These are phyloP conservation scores for Diarsia brunnea DNA, from an alignment of 2,888 invertebrate genomes.

Conservation along the genomic window DNA sequence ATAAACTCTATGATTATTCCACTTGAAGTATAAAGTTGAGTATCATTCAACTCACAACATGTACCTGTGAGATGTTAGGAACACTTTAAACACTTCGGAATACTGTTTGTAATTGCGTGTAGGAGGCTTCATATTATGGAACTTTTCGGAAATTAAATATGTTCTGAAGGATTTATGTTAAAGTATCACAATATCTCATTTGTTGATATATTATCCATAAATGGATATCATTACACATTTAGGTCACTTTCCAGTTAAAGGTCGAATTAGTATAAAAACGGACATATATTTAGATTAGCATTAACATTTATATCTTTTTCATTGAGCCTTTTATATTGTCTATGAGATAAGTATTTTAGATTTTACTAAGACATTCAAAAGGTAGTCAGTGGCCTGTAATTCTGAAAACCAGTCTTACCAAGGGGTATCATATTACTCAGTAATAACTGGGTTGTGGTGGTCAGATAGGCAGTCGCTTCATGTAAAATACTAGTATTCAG, in stretches of 20 bases:
- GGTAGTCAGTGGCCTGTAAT: too few relatives aligned
- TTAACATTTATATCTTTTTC: slow-evolving; percentile 13
- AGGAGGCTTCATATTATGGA: neutral
- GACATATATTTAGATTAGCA: slow-evolving; percentile 1
- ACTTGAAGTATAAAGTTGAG: slow-evolving; percentile 23
- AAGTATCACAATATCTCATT: slow-evolving; percentile 6
- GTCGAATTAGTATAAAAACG: slow-evolving; percentile 9
- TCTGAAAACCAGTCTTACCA: too few relatives aligned
- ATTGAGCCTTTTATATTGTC: slow-evolving; percentile 1
- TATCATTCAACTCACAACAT: slow-evolving; percentile 17
- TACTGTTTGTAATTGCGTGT: slow-evolving; percentile 19
- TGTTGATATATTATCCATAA: slow-evolving; percentile 26
- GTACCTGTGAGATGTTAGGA: neutral
- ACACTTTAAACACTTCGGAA: slow-evolving; percentile 4
- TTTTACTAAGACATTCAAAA: neutral
- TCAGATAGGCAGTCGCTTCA: too few relatives aligned
- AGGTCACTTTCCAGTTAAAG: slow-evolving; percentile 39
- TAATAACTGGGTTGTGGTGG: too few relatives aligned
- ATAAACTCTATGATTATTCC: slow-evolving; percentile 25
- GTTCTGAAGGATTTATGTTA: slow-evolving; percentile 12
- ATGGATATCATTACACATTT: slow-evolving; percentile 37
- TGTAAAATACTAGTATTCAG: too few relatives aligned
- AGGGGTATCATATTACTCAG: too few relatives aligned
- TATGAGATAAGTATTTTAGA: neutral
- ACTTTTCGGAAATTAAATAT: neutral